Conservation (phyloP, 1,140 invertebrate genomes). For the Aethina tumida region DNA sequence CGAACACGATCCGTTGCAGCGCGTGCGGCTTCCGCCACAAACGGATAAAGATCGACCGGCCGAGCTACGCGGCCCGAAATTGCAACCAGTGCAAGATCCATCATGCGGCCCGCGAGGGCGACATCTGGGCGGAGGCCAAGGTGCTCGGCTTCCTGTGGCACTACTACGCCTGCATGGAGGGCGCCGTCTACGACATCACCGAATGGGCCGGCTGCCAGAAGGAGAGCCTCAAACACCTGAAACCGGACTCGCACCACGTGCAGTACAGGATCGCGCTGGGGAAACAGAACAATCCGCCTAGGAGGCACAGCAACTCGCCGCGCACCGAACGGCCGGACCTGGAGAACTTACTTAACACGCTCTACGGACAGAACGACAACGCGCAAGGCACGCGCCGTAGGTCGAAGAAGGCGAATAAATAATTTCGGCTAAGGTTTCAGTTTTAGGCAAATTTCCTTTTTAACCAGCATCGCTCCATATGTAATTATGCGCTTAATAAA, state of each 20-base stretch:
- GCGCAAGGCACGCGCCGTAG: slow-evolving; percentile 16
- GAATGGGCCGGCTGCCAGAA: slow-evolving; percentile 93
- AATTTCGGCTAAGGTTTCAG: slow-evolving; percentile 9
- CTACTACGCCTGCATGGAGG: slow-evolving; percentile 95
- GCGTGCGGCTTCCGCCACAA: slow-evolving; percentile 85
- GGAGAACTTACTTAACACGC: slow-evolving; percentile 33
- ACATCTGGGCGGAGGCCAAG: slow-evolving; percentile 89
- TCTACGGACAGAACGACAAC: slow-evolving; percentile 27
- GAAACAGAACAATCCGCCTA: slow-evolving; percentile 27
- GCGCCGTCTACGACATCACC: slow-evolving; percentile 86
- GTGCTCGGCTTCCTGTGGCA: slow-evolving; percentile 82
- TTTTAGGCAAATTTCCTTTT: slow-evolving; percentile 8
- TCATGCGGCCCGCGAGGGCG: slow-evolving; percentile 90
- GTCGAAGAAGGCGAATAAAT: slow-evolving; percentile 21
- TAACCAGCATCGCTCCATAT: slow-evolving; percentile 1
- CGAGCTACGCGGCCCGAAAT: slow-evolving; percentile 80
- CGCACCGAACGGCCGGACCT: slow-evolving; percentile 29
- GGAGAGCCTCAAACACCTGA: slow-evolving; percentile 65
- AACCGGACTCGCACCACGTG: slow-evolving; percentile 81
- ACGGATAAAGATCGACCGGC: slow-evolving; percentile 70
- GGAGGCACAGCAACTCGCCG: slow-evolving; percentile 19
- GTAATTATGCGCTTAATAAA: slow-evolving; percentile 7
- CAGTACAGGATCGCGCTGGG: slow-evolving; percentile 86
- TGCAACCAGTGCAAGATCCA: slow-evolving; percentile 82
- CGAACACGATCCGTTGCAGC: slow-evolving; percentile 82